These are phyloP conservation scores for Morone saxatilis DNA, from an alignment of 2,113 vertebrate species.

Conservation along the genomic window DNA sequence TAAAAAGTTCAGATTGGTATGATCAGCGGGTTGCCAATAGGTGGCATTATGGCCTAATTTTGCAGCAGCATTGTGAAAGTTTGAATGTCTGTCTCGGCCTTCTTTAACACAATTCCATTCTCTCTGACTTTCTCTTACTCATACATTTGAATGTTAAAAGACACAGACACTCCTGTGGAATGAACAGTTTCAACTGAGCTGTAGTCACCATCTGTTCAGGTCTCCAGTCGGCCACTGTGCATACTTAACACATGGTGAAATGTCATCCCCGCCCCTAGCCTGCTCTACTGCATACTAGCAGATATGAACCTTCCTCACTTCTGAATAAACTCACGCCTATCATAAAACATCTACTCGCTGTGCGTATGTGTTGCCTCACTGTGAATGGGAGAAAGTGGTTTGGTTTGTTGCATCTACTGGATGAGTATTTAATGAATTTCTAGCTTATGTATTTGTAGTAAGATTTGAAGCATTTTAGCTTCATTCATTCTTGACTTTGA, in stretches of 20 bases:
- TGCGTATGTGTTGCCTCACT: background rate
- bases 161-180: slow-evolving; percentile 2
- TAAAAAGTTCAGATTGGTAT: slow-evolving; percentile 1
- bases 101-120: background rate
- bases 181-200: slow-evolving; percentile 11
- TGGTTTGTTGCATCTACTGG: background rate
- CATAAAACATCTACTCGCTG: background rate
- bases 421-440: background rate
- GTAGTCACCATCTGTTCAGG: slow-evolving; percentile 38
- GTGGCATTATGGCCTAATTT: slow-evolving; percentile 55
- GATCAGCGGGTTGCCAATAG: slow-evolving; percentile 45
- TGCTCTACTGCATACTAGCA: slow-evolving; percentile 5
- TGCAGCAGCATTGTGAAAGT: background rate
- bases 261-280: slow-evolving; percentile 30
- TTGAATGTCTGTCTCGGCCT: background rate
- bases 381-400: slow-evolving; percentile 1
- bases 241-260: slow-evolving; percentile 50
- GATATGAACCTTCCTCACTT: slow-evolving; percentile 25
- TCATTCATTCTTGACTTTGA: background rate
- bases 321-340: background rate
- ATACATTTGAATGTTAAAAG: slow-evolving; percentile 16
- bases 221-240: slow-evolving; percentile 10
- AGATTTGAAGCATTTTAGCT: background rate
- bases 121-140: background rate
- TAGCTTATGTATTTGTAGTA: background rate